A percentile compares a stretch with the other conserved stretches of the same genome.
phyloP scores from a whole-genome alignment of 2,888 invertebrate genomes.

The Agrenia bidenticulata region DNA sequence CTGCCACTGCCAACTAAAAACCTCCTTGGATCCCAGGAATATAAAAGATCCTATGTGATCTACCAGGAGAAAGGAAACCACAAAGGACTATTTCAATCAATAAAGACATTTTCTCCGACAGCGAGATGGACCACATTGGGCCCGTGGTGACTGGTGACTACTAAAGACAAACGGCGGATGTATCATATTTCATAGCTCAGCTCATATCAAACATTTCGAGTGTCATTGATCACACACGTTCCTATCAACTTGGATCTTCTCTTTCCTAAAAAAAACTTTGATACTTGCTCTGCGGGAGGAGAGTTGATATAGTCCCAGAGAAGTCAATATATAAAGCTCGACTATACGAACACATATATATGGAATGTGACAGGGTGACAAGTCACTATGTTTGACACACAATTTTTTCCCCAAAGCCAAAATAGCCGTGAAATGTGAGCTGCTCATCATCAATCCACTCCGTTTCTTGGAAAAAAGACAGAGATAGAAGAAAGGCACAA shows the following conservation, averaged over 20 bases:
- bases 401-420: background rate
- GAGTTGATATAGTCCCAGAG: too few species aligned
- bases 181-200: conserved; percentile 20
- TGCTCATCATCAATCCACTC: conserved; percentile 16
- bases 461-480: background rate
- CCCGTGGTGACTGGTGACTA: background rate
- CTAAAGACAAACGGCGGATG: conserved; percentile 17
- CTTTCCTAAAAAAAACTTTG: too few species aligned
- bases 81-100: conserved; percentile 4
- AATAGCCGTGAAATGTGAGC: conserved; percentile 16
- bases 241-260: background rate
- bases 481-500: background rate
- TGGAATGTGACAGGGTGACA: conserved; percentile 8
- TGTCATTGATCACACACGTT: conserved; percentile 16
- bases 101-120: conserved; percentile 3
- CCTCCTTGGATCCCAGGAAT: too few species aligned
- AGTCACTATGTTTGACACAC: background rate
- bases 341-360: background rate
- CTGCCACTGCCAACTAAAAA: background rate
- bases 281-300: too few species aligned
- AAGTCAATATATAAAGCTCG: too few species aligned
- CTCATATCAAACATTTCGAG: conserved; percentile 7
- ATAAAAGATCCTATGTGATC: too few species aligned
- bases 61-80: background rate
- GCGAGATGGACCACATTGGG: too few species aligned